Conservation (phyloP, 64 coral and sea anemone species). For the Trachythela sp. region DNA sequence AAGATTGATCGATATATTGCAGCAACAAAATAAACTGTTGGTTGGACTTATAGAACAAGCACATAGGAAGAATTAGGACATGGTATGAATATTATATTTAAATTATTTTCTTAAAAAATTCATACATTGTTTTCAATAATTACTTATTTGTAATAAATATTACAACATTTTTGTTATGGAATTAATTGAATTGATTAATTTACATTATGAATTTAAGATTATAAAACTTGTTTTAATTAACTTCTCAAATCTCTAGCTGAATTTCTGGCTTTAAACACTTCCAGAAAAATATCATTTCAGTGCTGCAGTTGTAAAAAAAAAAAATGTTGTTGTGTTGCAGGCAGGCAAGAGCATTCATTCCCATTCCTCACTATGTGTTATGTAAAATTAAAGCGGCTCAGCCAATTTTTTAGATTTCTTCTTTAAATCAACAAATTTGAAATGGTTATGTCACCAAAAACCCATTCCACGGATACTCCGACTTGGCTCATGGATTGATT, state of each 20-base stretch:
- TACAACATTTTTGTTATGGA: slow-evolving; percentile 1
- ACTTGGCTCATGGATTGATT: slow-evolving; percentile 12
- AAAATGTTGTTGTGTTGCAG: not conserved
- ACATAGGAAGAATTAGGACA: not conserved
- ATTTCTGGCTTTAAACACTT: not conserved
- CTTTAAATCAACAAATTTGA: slow-evolving; percentile 14
- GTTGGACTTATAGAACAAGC: slow-evolving; percentile 10
- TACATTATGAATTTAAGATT: slow-evolving; percentile 19
- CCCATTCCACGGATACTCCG: slow-evolving; percentile 10
- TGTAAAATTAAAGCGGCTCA: not conserved
- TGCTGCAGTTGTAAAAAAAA: not conserved
- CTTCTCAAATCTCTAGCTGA: not conserved
- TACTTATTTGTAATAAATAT: slow-evolving; percentile 1
- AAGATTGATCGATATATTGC: slow-evolving; percentile 1
- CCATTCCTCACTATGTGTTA: not conserved
- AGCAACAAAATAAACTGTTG: slow-evolving; percentile 27
- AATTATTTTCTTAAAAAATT: slow-evolving; percentile 19
- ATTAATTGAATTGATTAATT: slow-evolving; percentile 25
- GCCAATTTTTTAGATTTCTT: not conserved
- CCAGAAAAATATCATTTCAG: not conserved
- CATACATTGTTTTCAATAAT: not conserved
- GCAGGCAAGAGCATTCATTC: not conserved
- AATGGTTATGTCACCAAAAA: slow-evolving; percentile 2
- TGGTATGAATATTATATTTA: slow-evolving; percentile 15
- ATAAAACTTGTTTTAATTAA: slow-evolving; percentile 16